These are phyloP conservation scores for Threskiornis aethiopicus DNA, from an alignment of 2,797 vertebrate species.

Conservation along the genomic window DNA sequence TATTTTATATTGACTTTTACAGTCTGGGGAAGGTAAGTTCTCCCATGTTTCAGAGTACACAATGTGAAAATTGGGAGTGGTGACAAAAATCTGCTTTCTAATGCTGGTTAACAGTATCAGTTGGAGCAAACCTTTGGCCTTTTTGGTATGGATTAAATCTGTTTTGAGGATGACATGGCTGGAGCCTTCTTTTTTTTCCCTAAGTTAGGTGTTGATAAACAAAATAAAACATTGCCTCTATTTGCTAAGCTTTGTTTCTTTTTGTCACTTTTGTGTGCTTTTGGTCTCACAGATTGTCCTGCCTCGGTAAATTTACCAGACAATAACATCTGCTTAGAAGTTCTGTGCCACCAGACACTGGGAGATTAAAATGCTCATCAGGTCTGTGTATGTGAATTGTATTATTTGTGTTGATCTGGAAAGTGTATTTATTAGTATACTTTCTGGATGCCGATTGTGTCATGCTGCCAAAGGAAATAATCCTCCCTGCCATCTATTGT, in stretches of 20 bases:
- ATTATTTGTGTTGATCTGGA: background rate
- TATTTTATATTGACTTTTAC: background rate
- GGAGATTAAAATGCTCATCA: background rate
- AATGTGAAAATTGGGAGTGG: background rate
- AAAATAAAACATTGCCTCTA: background rate
- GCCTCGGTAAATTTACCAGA: background rate
- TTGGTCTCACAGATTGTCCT: rapidly evolving
- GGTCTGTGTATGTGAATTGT: background rate
- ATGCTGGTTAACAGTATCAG: background rate
- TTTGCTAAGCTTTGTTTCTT: background rate
- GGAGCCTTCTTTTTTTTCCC: rapidly evolving
- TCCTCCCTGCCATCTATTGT: background rate
- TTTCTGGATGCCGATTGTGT: background rate
- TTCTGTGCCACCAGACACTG: background rate
- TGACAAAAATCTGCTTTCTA: background rate
- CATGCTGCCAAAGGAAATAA: background rate
- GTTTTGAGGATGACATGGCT: background rate
- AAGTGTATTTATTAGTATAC: background rate
- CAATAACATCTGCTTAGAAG: background rate
- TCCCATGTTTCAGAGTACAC: background rate
- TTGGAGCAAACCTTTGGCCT: background rate
- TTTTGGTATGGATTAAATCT: background rate
- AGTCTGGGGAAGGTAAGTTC: background rate
- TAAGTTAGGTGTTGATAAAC: background rate
- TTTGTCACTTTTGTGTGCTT: background rate